Base-by-base conservation (phyloP, 2,113 vertebrate species). In the Propithecus coquereli region DNA sequence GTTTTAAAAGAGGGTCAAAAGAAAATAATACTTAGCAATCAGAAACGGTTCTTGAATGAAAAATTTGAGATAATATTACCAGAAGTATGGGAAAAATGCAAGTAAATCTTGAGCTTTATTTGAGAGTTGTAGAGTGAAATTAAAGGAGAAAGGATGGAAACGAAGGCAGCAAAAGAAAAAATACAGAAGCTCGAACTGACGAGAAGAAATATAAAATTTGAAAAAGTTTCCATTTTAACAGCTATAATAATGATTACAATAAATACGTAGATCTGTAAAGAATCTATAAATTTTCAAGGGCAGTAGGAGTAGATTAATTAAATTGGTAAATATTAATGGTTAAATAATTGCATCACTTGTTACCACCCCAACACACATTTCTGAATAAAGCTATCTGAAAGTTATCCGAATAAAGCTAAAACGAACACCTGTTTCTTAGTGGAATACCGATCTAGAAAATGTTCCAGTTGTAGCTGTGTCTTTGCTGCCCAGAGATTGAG, bases 11-110 rank as follows among this genome's bases (percentile, higher is more conserved):
- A 79, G 37, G 30, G 65, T 74, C 50, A 81, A 90, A 68, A 96
- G 65, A 90, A 93, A 95, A 89, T 6, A 84, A 25, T 61, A 66
- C 54, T 88, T 71, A 95, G 87, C 82, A 93, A 83, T 73, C n/a
- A 84, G 13, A 79, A 89, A 52, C 18, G 50, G 37, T 68, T 96
- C 13, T 96, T 96, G 61, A 97, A 84, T 92, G 54, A 94, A 96
- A 87, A 18, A 83, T 91, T 71, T 93, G 71, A 84, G 57, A 37
- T 91, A 94, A 82, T 93, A 83, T 86, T 91, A 34, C 40, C 47
- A 70, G 70, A 70, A 89, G 25, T 96, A 23, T 66, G 37, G 10
- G 37, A 11, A 5, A 94, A 90, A 94, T 40, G 18, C 5, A 87
- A 94, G 23, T 84, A 74, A 86, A 93, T 87, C 54, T 91, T 94